These are phyloP conservation scores for Chroicocephalus ridibundus DNA, from an alignment of 2,113 vertebrate genomes.

Conservation along the genomic window DNA sequence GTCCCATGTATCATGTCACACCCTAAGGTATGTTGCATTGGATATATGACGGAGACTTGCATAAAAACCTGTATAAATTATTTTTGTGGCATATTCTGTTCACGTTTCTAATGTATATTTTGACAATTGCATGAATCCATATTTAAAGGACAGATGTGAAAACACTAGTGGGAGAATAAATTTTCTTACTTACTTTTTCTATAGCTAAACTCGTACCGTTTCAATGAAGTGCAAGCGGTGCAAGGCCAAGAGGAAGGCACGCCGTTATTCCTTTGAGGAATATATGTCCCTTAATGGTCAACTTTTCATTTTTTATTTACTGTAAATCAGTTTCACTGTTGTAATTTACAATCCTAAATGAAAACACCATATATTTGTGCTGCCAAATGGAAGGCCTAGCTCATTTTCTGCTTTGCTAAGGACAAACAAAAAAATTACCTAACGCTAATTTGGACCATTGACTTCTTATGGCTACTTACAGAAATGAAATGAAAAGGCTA, in stretches of 20 bases:
- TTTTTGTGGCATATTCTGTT: background rate
- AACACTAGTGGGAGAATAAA: background rate
- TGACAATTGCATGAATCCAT: background rate
- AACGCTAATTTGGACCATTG: background rate
- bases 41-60: background rate
- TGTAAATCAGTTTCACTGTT: background rate
- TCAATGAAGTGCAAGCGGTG: background rate
- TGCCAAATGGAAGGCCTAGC: background rate
- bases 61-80: background rate
- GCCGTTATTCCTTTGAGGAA: background rate
- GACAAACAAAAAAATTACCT: background rate
- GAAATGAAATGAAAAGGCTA: background rate
- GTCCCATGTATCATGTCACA: background rate
- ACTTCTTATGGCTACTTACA: background rate
- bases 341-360: background rate
- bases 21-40: no score
- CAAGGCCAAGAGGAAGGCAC: background rate
- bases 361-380: background rate
- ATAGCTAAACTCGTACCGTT: background rate
- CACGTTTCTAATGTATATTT: background rate
- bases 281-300: background rate
- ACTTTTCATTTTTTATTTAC: background rate
- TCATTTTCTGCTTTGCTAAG: background rate
- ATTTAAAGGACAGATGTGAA: background rate
- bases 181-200: background rate